Conservation (phyloP, 1,140 invertebrate species). For the Melipona quadrifasciata region DNA sequence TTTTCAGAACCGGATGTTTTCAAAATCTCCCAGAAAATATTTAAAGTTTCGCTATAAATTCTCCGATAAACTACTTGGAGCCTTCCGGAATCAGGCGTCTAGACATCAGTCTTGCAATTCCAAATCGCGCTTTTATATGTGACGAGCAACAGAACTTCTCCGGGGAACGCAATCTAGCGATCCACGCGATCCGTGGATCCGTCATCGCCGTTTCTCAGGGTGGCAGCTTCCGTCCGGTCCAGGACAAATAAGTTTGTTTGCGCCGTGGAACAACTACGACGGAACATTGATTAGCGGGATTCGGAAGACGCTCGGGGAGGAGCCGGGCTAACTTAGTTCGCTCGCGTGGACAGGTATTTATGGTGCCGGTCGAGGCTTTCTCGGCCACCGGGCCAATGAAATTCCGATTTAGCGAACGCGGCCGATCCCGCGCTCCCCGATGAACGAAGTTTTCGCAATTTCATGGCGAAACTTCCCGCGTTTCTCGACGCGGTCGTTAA, state of each 20-base stretch:
- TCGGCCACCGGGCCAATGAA: constrained; percentile 23
- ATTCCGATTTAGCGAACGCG: constrained; percentile 5
- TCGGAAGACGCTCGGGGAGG: no score
- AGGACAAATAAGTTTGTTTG: constrained; percentile 63
- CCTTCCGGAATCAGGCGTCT: neutral
- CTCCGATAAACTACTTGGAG: no score
- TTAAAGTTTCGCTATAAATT: no score
- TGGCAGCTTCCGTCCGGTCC: neutral
- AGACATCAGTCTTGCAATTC: neutral
- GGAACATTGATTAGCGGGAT: constrained; percentile 54
- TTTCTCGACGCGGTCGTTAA: neutral
- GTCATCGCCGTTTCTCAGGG: constrained; percentile 41
- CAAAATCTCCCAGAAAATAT: no score
- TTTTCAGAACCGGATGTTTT: no score
- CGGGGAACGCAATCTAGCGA: no score
- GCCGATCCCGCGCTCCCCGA: neutral
- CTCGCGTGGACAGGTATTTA: constrained; percentile 33
- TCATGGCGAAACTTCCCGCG: neutral
- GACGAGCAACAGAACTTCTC: no score
- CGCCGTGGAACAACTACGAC: constrained; percentile 8
- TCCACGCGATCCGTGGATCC: constrained; percentile 11
- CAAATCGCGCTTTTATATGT: neutral
- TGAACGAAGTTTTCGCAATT: constrained; percentile 5
- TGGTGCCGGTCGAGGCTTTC: neutral
- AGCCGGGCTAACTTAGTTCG: neutral